Base-by-base conservation (phyloP, 30 jellyfish, hydroid and myxozoan species). In the Hydra vulgaris region DNA sequence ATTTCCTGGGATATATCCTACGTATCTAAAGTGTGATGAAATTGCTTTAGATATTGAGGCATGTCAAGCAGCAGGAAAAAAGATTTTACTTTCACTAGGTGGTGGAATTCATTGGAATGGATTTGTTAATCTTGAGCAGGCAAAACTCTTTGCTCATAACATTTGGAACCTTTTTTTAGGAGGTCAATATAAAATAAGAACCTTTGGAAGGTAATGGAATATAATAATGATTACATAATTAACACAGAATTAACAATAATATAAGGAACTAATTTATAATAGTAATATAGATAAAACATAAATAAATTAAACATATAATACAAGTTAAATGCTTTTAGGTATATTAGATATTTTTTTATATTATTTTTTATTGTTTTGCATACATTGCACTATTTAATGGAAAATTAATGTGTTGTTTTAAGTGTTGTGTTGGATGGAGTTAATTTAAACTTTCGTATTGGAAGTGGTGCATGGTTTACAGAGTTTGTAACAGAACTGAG, bases 81-180 rank as follows among this genome's bases (percentile, higher is more conserved):
- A 78, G 7, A 53, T 78, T 15, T 15, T 78, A 53, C 85, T 78
- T 17, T 53, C 80, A 16, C 21, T 78, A 12, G 85, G 85, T 61
- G 85, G 79, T 21, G 79, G 85, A 15, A 66, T 40, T 21, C 79
- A 77, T 18, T 61, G n/a, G 22, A 78, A 52, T 56, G 85, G 85
- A 53, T 78, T 78, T 56, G 85, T 12, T 18, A 21, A 55, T 27
- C 53, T 22, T 18, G 54, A 54, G 26, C 66, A 54, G 1, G 85
- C 85, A 52, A 78, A 18, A 53, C 53, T 22, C 19, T 78, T 52
- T 78, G 85, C 85, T 16, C 22, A 54, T 17, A 55, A 23, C 40
- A 12, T 78, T 20, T 78, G 85, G 85, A 53, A 78, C 27, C 69
- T 78, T 8, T 78, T 78, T 78, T 54, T 78, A 21, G 85, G 85